Evolutionary conservation across 92 coral and sea anemone species (phyloP), one percentile per base, ranked within the genome.

Genomic region (Palythoa caribaeorum): DNA sequence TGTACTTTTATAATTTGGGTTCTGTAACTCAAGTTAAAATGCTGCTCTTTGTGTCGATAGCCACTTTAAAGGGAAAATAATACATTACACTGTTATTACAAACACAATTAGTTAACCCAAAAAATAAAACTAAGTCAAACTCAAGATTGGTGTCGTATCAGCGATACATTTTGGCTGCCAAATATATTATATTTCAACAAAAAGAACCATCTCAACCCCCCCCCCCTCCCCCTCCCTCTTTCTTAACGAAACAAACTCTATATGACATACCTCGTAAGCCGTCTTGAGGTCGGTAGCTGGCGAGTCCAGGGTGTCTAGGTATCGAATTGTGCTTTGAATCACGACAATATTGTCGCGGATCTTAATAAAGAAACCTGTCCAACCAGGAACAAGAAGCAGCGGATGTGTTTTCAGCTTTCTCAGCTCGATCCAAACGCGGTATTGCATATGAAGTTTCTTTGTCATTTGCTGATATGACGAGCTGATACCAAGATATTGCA

Each of bases 401-500:
- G 90, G 94, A 60, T 86, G 88, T 11, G 91, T 92, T 62, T 80
- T 55, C 55, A 94, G 90, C 81, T 92, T 94, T 80, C 96, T 90
- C 10, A 94, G 83, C 68, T 94, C 94, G 54, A 90, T n/a, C 92
- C 97, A 92, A 62, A 90, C 92, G 35, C 90, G 97, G 73, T 90
- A 87, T 54, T 80, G 89, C 91, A 88, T 47, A 38, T 68, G 57
- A 63, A 74, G 77, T 69, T 76, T 69, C 72, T 90, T 92, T 35
- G 93, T 87, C 48, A 84, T 90, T 13, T 90, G 89, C 59, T 38
- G 38, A 52, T 88, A 94, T 38, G 92, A 85, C 16, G 91, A 94
- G 35, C 87, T 83, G 6, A 74, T 66, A 40, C 94, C 94, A 6
- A 94, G 71, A 77, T 92, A 73, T 81, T 87, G 89, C 19, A 92